Evolutionary conservation across 2,888 invertebrate genomes (phyloP).

Genomic region (Leptura quadrifasciata): DNA sequence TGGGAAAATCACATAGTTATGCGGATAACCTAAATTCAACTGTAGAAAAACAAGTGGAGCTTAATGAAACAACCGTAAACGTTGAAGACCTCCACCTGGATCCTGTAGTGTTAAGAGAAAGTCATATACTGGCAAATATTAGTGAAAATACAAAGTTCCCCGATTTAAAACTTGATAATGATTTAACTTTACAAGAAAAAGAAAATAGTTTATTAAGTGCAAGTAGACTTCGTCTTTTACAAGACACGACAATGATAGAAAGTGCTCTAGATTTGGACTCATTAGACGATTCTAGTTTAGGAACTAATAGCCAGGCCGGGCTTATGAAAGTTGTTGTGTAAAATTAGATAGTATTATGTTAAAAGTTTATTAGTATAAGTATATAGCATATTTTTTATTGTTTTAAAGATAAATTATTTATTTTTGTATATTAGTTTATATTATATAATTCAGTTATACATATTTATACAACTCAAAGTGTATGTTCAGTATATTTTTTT

Average conservation of each 20-base stretch:
- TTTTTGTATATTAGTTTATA: constrained; percentile 46
- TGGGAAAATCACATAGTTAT: constrained; percentile 69
- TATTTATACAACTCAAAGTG: constrained; percentile 45
- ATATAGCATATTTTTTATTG: constrained; percentile 28
- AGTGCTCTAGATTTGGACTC: constrained; percentile 92
- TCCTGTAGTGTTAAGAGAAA: constrained; percentile 71
- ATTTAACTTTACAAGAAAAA: constrained; percentile 71
- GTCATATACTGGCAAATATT: constrained; percentile 65
- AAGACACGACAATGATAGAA: constrained; percentile 94
- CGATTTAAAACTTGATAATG: constrained; percentile 68
- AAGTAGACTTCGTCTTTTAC: constrained; percentile 81
- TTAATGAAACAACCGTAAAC: constrained; percentile 57
- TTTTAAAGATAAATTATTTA: constrained; percentile 35
- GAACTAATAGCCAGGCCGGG: constrained; percentile 81
- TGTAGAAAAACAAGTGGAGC: constrained; percentile 46
- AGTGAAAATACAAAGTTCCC: constrained; percentile 62
- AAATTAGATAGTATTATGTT: constrained; percentile 48
- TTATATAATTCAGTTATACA: constrained; percentile 37
- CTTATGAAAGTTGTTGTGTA: constrained; percentile 78
- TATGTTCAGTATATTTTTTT: constrained; percentile 18
- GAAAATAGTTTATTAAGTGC: constrained; percentile 78
- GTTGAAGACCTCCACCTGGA: constrained; percentile 78
- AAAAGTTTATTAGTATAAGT: constrained; percentile 14
- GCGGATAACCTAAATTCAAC: constrained; percentile 66
- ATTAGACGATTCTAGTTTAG: constrained; percentile 84